Conservation (phyloP, 2,888 invertebrate genomes). For the Ophioninae sp. region DNA sequence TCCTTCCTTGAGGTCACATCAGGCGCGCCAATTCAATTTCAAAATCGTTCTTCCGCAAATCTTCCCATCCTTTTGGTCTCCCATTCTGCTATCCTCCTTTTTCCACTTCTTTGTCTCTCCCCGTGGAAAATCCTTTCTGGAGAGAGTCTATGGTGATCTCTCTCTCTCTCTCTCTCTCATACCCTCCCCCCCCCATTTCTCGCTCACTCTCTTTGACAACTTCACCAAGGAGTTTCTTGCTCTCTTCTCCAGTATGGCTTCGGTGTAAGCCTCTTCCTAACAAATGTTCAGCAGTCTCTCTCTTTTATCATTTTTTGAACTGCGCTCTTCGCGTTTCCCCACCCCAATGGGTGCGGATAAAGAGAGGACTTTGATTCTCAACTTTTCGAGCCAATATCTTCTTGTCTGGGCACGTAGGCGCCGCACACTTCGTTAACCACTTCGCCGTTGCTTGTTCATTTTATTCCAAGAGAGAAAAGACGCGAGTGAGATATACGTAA, state of each 20-base stretch:
- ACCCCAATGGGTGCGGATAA: background rate
- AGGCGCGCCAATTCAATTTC: slow-evolving; percentile 64
- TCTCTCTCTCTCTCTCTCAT: slow-evolving; percentile 46
- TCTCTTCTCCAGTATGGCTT: background rate
- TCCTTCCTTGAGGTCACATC: slow-evolving; percentile 46
- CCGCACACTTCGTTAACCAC: slow-evolving; percentile 21
- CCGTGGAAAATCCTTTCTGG: slow-evolving; percentile 36
- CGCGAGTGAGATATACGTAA: background rate
- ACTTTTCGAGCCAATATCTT: slow-evolving; percentile 27
- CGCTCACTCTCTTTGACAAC: slow-evolving; percentile 6
- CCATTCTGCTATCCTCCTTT: slow-evolving; percentile 53
- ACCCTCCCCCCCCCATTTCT: background rate
- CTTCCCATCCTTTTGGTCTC: slow-evolving; percentile 40
- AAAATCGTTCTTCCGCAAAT: slow-evolving; percentile 59
- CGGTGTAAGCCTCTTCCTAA: slow-evolving; percentile 22
- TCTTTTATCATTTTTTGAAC: slow-evolving; percentile 33
- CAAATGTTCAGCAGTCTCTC: slow-evolving; percentile 48
- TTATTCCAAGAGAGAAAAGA: background rate
- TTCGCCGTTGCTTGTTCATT: background rate
- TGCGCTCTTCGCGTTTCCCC: background rate
- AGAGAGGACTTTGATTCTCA: slow-evolving; percentile 25
- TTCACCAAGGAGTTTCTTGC: slow-evolving; percentile 6
- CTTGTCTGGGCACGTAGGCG: background rate
- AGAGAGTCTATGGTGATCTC: too few species aligned
- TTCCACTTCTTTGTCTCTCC: slow-evolving; percentile 49